Evolutionary conservation across 2,888 invertebrate genomes (phyloP).

Genomic region (Axea sp.): DNA sequence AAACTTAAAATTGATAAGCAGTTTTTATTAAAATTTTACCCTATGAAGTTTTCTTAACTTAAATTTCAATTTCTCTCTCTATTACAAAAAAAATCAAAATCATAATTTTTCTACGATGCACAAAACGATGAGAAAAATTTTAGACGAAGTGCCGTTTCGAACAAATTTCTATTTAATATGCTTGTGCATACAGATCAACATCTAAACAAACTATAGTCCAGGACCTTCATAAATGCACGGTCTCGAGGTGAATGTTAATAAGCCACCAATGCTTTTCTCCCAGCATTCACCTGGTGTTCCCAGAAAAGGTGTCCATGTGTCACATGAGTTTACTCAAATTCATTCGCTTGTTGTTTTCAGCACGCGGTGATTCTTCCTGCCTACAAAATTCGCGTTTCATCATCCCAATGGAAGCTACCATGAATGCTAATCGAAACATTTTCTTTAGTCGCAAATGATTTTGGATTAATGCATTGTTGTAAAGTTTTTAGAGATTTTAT

Average conservation of each 20-base stretch:
- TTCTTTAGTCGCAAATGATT: constrained; percentile 36
- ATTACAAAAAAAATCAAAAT: too few species aligned
- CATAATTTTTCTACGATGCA: not conserved
- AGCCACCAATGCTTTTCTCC: constrained; percentile 33
- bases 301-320: constrained; percentile 53
- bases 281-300: constrained; percentile 42
- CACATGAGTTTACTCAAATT: constrained; percentile 43
- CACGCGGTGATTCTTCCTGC: constrained; percentile 46
- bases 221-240: constrained; percentile 55
- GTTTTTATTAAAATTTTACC: too few species aligned
- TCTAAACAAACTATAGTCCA: constrained; percentile 33
- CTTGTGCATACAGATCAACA: constrained; percentile 57
- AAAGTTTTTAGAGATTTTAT: constrained; percentile 30
- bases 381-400: constrained; percentile 44
- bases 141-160: constrained; percentile 25
- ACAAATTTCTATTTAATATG: constrained; percentile 26
- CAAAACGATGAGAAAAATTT: too few species aligned
- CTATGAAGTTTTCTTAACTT: too few species aligned
- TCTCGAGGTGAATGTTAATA: constrained; percentile 55
- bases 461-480: constrained; percentile 39
- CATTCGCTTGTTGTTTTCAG: constrained; percentile 21
- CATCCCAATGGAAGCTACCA: constrained; percentile 10
- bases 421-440: constrained; percentile 40
- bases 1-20: too few species aligned
- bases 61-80: too few species aligned